Base-by-base conservation (phyloP, 2,888 invertebrate genomes). In the Drosophila paranaensis region DNA sequence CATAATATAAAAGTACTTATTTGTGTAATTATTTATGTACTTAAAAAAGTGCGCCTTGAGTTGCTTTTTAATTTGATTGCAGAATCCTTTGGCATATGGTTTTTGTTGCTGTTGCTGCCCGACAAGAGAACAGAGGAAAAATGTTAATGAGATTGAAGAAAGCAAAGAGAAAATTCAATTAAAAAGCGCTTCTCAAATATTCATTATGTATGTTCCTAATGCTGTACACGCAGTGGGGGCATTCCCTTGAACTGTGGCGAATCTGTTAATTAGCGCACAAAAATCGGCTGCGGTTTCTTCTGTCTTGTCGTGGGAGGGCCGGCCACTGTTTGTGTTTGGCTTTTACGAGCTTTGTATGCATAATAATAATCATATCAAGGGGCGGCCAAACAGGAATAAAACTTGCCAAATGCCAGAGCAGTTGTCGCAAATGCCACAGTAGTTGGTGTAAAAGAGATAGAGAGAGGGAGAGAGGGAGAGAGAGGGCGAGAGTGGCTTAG, bases 171-270 rank as follows among this genome's bases (percentile, higher is more conserved):
- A 77, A 82, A 88, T 89, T 84, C 87, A 84, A 89, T 84, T 89
- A 89, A 87, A 83, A 89, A 74, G 84, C 74, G 66, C 84, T 89
- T 79, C 81, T 79, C 74, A 88, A 88, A 87, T 81, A 86, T 89
- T 89, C 89, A 89, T 89, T 78, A 80, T 71, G 57, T 55, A 55
- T 56, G 77, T 66, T 66, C 75, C 75, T 62, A 60, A 62, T 70
- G 70, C 56, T 77, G 69, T 64, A 45, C 20, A 20, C 50, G 20
- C 39, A 48, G n/a, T 6, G 0, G 48, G 30, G 50, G 50, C 16
- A 33, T 54, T 9, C 40, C 39, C 40, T 50, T 43, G 39, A 62
- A 57, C 62, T 74, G 69, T 6, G 48, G 48, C 48, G 63, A 70
- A 40, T 46, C 51, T 77, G 69, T 87, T 84, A 84, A 84, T 84